Evolutionary conservation across 2,888 invertebrate species (phyloP), one percentile per base, ranked within the genome.

Genomic region (Auanema freiburgensis): DNA sequence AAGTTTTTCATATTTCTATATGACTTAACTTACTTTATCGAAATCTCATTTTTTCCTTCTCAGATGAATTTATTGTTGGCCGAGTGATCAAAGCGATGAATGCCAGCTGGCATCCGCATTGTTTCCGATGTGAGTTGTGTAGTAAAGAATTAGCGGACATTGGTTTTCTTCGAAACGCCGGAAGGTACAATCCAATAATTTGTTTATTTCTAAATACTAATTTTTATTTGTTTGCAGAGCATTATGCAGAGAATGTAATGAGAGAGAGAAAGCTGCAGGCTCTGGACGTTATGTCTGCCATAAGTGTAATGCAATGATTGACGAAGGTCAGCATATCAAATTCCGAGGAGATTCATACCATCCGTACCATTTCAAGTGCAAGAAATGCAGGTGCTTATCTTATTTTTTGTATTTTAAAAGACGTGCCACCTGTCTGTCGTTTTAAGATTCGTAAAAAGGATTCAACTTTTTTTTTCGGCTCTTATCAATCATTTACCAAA

Each of bases 41-140:
- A 18, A 6, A 25, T 23, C 40, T 51, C 25, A 50, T 12, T 41
- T 33, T 40, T 59, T 49, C 10, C 16, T 57, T 69, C 75, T 33
- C 55, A 77, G 77, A 81, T 59, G 94, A 95, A 85, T 98, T 98
- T 85, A 93, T 98, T 66, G 93, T 97, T 84, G 98, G 98, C 0
- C 90, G 98, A 63, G 98, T 99, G 52, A 98, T 99, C 84, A 98
- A 98, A 85, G 98, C 98, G 0, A 96, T 98, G 94, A 94, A 96
- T 83, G 90, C 92, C 41, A 95, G 92, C 85, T 99, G 98, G 98
- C 98, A 99, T 87, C 96, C 97, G 1, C 89, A 90, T 66, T 99
- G 98, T 85, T 99, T 99, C 88, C 90, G 92, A 23, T 99, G 98
- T 84, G 92, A 96, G 84, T 89, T 93, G 85, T 99, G 98, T 85